phyloP scores from a whole-genome alignment of 2,797 vertebrate species.

The Hydrolagus colliei region DNA sequence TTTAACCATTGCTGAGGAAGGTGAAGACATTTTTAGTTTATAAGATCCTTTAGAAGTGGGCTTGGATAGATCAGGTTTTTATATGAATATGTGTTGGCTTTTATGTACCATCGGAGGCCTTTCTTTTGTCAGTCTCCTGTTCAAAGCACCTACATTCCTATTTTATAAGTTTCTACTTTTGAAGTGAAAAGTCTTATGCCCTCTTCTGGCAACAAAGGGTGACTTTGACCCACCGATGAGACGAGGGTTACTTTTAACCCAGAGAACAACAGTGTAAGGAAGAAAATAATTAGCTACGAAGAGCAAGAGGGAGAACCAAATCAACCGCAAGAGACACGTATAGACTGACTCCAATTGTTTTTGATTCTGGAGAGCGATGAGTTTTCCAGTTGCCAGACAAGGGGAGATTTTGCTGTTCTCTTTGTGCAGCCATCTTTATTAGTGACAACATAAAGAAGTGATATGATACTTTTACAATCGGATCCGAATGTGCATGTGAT shows the following conservation, averaged over 20 bases:
- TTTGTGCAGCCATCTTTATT: conserved; percentile 17
- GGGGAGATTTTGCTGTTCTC: not conserved
- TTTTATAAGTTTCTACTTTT: too few relatives aligned
- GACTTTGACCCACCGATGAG: not conserved
- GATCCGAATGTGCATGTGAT: not conserved
- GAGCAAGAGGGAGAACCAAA: not conserved
- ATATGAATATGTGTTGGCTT: too few relatives aligned
- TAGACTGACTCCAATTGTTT: too few relatives aligned
- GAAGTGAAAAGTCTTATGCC: too few relatives aligned
- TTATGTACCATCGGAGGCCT: too few relatives aligned
- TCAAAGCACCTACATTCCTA: too few relatives aligned
- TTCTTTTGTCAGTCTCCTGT: too few relatives aligned
- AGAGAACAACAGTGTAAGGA: too few relatives aligned
- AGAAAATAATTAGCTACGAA: not conserved
- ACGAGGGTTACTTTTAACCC: too few relatives aligned
- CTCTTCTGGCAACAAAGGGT: not conserved
- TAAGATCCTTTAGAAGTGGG: not conserved
- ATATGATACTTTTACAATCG: too few relatives aligned
- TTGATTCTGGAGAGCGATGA: not conserved
- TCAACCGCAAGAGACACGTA: too few relatives aligned
- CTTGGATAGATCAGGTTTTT: too few relatives aligned
- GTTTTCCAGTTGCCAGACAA: not conserved
- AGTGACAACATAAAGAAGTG: conserved; percentile 8
- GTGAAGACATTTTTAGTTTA: not conserved
- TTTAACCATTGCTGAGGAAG: not conserved